Conservation (phyloP, 2,888 invertebrate species). For the Drosophila macrothrix region DNA sequence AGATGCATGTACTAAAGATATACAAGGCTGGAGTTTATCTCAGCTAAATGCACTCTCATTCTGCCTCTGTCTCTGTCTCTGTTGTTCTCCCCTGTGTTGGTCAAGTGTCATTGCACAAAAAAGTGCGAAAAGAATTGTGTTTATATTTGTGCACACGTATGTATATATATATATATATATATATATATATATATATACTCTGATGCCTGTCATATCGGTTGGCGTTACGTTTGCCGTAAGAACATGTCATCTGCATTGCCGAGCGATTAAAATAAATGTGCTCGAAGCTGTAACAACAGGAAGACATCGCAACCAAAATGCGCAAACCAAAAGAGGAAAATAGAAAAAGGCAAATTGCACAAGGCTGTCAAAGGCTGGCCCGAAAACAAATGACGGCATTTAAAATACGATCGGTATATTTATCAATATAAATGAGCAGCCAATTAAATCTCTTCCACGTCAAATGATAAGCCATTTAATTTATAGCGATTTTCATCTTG, state of each 20-base stretch:
- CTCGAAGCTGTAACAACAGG: conserved; percentile 54
- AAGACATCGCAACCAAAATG: conserved; percentile 44
- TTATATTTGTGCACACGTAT: background rate
- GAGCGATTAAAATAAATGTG: conserved; percentile 50
- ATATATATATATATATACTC: background rate
- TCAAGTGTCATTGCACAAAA: conserved; percentile 3
- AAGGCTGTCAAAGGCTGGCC: conserved; percentile 27
- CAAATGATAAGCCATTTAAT: conserved; percentile 22
- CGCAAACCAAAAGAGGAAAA: conserved; percentile 13
- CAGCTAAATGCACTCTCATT: background rate
- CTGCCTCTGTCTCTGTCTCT: background rate
- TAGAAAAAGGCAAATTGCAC: conserved; percentile 3
- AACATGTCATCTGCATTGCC: conserved; percentile 41
- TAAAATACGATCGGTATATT: conserved; percentile 28
- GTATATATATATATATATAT: background rate
- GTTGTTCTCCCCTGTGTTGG: background rate
- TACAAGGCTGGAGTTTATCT: background rate
- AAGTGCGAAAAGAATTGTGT: background rate
- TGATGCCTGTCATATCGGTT: conserved; percentile 17
- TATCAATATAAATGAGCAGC: conserved; percentile 21
- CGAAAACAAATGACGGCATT: conserved; percentile 40
- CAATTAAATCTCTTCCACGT: conserved; percentile 16
- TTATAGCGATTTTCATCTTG: background rate
- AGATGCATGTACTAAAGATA: background rate
- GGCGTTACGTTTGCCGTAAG: conserved; percentile 21